Evolutionary conservation across 2,888 invertebrate genomes (phyloP).

Genomic region (Lomographa bimaculata): DNA sequence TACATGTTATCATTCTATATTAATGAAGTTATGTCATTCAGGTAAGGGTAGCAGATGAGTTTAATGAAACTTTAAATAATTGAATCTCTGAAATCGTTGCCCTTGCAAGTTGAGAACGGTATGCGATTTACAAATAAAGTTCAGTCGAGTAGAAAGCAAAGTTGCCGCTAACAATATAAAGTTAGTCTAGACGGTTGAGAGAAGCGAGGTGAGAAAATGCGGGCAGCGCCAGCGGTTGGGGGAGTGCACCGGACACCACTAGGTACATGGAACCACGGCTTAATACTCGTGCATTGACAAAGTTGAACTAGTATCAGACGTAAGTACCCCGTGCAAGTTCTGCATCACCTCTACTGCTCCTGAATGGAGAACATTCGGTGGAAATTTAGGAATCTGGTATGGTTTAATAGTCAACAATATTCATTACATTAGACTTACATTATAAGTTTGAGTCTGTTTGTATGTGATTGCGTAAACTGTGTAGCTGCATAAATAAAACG

Average conservation of each 20-base stretch:
- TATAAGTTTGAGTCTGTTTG: no score
- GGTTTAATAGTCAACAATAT: no score
- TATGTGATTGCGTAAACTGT: no score
- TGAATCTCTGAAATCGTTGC: constrained; percentile 48
- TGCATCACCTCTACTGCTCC: no score
- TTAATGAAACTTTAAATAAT: constrained; percentile 36
- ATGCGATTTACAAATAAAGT: constrained; percentile 69
- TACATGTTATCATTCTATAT: no score
- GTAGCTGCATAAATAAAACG: no score
- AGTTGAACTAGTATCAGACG: constrained; percentile 52
- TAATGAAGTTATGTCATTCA: not conserved
- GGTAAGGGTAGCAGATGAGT: constrained; percentile 7
- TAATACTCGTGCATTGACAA: constrained; percentile 55
- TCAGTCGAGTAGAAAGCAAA: constrained; percentile 61
- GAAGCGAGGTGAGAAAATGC: constrained; percentile 67
- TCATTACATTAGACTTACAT: no score
- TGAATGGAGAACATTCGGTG: no score
- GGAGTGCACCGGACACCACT: constrained; percentile 45
- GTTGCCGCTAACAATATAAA: constrained; percentile 77
- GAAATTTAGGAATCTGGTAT: no score
- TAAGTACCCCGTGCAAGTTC: constrained; percentile 17
- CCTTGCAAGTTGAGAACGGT: constrained; percentile 53
- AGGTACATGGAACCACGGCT: constrained; percentile 32
- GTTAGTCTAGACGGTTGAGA: constrained; percentile 60
- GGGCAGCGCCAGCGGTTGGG: constrained; percentile 35